These are phyloP conservation scores for Ommatoiulus sabulosus DNA, from an alignment of 2,888 invertebrate genomes.

Conservation along the genomic window DNA sequence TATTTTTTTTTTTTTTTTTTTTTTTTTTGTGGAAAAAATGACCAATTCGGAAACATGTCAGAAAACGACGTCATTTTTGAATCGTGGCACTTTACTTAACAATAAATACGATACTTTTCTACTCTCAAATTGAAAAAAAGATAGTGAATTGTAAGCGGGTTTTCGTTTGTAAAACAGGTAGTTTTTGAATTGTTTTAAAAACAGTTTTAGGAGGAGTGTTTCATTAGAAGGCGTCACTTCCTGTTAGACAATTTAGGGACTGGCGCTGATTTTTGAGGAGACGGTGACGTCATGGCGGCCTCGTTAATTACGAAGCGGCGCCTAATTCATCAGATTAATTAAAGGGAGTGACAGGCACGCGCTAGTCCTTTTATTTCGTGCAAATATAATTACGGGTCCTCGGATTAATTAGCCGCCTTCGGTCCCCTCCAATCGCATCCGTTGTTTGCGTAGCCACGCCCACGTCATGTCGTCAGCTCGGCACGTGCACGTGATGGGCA, in stretches of 20 bases:
- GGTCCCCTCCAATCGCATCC: conserved; percentile 1
- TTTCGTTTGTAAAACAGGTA: no score
- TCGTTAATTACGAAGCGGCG: background rate
- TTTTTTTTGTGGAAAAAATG: no score
- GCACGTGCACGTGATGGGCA: background rate
- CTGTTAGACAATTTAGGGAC: background rate
- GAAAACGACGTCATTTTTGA: no score
- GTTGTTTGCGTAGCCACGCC: background rate
- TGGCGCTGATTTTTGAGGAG: background rate
- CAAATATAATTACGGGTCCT: conserved; percentile 23
- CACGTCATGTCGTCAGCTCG: background rate
- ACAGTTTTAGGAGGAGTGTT: no score
- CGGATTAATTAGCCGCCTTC: conserved; percentile 14
- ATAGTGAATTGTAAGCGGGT: no score
- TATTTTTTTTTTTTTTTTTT: no score
- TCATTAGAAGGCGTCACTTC: background rate
- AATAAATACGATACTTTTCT: no score
- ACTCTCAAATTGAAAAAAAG: no score
- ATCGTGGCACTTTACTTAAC: no score
- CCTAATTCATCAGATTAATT: conserved; percentile 36
- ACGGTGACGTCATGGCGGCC: background rate
- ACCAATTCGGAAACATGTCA: no score
- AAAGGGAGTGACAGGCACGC: conserved; percentile 36
- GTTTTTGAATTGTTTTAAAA: no score
- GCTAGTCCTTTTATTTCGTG: conserved; percentile 3